These are phyloP conservation scores for Calephelis nemesis DNA, from an alignment of 1,140 invertebrate genomes.

Conservation along the genomic window DNA sequence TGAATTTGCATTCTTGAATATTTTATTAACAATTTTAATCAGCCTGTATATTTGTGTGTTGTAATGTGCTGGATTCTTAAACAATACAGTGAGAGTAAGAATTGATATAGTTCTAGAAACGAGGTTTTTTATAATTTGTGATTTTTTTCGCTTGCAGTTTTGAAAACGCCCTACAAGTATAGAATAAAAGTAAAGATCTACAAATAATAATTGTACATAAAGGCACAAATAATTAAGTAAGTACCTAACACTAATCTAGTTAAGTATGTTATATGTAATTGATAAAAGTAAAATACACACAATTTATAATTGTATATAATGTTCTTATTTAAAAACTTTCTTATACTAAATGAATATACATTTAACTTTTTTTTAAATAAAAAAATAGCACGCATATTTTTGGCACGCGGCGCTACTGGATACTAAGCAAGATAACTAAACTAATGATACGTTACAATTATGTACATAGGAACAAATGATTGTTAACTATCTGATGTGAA, in stretches of 20 bases:
- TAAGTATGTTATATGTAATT: conserved; percentile 1
- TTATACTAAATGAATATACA: conserved; percentile 29
- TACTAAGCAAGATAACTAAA: conserved; percentile 30
- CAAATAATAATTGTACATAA: conserved; percentile 38
- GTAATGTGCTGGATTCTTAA: too few relatives aligned
- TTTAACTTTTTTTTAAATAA: not conserved
- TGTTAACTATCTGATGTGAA: conserved; percentile 11
- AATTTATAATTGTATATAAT: conserved; percentile 39
- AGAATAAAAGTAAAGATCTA: conserved; percentile 27
- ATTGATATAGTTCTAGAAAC: not conserved
- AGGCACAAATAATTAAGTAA: conserved; percentile 68
- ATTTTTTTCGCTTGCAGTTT: too few relatives aligned
- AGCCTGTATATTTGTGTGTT: too few relatives aligned
- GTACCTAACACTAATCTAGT: conserved; percentile 40
- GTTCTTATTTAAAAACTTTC: conserved; percentile 9
- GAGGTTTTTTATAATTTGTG: not conserved
- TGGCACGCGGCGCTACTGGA: conserved; percentile 57
- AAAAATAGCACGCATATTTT: conserved; percentile 41
- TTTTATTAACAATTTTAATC: too few relatives aligned
- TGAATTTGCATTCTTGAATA: too few relatives aligned
- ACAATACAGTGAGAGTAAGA: too few relatives aligned
- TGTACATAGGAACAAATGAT: conserved; percentile 70
- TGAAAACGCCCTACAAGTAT: conserved; percentile 2
- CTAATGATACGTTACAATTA: conserved; percentile 44
- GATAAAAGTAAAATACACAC: conserved; percentile 24